These are phyloP conservation scores for Drosophila atripex DNA, from an alignment of 2,888 invertebrate species.

Conservation along the genomic window DNA sequence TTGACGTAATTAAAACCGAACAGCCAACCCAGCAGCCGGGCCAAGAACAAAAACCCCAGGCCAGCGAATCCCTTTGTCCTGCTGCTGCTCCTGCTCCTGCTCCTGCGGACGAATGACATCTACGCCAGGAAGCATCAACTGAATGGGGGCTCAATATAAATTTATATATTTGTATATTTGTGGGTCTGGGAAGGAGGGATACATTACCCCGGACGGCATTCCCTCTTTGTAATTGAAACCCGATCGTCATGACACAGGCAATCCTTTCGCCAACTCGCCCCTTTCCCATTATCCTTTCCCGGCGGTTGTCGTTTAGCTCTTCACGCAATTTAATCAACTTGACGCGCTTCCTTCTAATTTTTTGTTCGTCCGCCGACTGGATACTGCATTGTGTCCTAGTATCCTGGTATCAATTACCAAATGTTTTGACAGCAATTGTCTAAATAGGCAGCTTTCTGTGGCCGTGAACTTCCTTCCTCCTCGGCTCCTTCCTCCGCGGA, in stretches of 20 bases:
- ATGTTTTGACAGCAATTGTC: slow-evolving; percentile 79
- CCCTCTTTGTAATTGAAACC: slow-evolving; percentile 80
- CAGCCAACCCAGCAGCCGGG: slow-evolving; percentile 10
- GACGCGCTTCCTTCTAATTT: slow-evolving; percentile 57
- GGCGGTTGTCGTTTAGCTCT: slow-evolving; percentile 48
- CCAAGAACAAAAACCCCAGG: not conserved
- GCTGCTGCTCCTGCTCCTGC: not conserved
- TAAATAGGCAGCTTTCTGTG: slow-evolving; percentile 58
- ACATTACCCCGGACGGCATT: slow-evolving; percentile 30
- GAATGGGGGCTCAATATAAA: slow-evolving; percentile 7
- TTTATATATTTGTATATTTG: not conserved
- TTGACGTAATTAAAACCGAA: slow-evolving; percentile 74
- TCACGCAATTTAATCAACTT: slow-evolving; percentile 77
- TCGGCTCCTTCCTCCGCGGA: too few species aligned
- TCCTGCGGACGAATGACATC: slow-evolving; percentile 65
- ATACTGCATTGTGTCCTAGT: slow-evolving; percentile 19
- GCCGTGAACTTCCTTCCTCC: slow-evolving; percentile 4
- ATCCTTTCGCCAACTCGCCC: slow-evolving; percentile 46
- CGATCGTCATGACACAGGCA: slow-evolving; percentile 80
- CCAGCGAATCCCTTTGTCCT: slow-evolving; percentile 21
- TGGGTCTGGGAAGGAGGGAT: not conserved
- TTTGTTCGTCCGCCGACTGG: not conserved
- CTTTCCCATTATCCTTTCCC: slow-evolving; percentile 21
- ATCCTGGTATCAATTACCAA: slow-evolving; percentile 67
- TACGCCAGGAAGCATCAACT: slow-evolving; percentile 68